Evolutionary conservation across 2,888 invertebrate species (phyloP).

Genomic region (Dione juno): DNA sequence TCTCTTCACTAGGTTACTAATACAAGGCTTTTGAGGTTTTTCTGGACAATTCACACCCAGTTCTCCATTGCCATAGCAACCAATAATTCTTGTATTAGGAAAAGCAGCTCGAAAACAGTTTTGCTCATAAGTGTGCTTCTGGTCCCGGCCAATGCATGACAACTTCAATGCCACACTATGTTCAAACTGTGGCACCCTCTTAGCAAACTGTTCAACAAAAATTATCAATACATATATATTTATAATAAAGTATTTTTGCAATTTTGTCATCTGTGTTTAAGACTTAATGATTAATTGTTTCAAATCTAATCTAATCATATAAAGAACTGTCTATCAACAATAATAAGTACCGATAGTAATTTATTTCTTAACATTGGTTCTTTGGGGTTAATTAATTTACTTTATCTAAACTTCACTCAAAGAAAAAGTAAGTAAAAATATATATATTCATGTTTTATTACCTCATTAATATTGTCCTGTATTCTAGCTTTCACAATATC

Average conservation of each 20-base stretch:
- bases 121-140: slow-evolving; percentile 69
- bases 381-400: too few species aligned
- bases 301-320: too few species aligned
- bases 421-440: neutral
- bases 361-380: too few species aligned
- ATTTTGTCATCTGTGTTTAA: neutral
- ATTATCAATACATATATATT: slow-evolving; percentile 2
- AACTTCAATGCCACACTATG: slow-evolving; percentile 72
- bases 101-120: slow-evolving; percentile 68
- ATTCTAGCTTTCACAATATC: slow-evolving; percentile 69
- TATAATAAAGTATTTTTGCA: neutral
- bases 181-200: slow-evolving; percentile 68
- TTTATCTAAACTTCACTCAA: neutral
- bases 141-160: slow-evolving; percentile 74
- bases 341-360: too few species aligned
- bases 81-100: slow-evolving; percentile 67
- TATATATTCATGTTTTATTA: slow-evolving; percentile 42
- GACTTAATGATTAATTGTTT: neutral
- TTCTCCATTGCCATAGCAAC: slow-evolving; percentile 78
- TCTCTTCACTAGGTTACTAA: slow-evolving; percentile 49
- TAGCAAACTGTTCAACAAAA: slow-evolving; percentile 64
- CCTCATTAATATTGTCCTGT: slow-evolving; percentile 67
- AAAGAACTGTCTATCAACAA: too few species aligned
- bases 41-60: slow-evolving; percentile 68
- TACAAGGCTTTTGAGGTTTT: slow-evolving; percentile 45